Percentiles rank a stretch among this genome's conserved stretches.
phyloP scores from a whole-genome alignment of 2,113 vertebrate genomes.

The Odocoileus virginianus region DNA sequence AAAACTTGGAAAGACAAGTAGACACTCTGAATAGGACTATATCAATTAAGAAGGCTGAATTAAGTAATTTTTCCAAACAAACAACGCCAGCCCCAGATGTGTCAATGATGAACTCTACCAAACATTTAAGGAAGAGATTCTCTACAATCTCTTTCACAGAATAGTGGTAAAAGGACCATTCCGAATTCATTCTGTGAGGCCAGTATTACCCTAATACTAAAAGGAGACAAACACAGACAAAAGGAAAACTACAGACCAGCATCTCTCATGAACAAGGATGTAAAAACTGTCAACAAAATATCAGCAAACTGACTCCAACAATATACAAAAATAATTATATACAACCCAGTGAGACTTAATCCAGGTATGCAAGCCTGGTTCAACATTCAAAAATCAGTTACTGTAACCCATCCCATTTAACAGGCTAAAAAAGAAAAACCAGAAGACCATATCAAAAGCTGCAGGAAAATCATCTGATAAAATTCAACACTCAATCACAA shows the following conservation, averaged over 20 bases:
- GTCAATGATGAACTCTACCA: background rate
- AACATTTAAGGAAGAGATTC: background rate
- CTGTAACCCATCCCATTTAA: background rate
- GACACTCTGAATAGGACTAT: background rate
- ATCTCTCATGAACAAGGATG: background rate
- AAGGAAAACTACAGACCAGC: background rate
- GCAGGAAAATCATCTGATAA: background rate
- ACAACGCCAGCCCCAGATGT: background rate
- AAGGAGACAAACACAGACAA: background rate
- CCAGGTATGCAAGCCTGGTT: background rate
- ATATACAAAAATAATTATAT: background rate
- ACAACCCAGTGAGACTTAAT: background rate
- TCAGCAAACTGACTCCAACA: background rate
- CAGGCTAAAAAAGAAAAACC: background rate
- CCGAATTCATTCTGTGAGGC: background rate
- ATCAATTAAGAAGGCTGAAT: background rate
- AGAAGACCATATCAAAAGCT: background rate
- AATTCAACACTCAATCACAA: background rate
- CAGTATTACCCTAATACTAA: background rate
- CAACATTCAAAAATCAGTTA: background rate
- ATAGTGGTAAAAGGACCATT: background rate
- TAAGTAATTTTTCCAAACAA: background rate
- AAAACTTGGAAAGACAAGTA: background rate
- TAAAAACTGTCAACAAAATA: background rate
- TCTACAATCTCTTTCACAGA: background rate